phyloP scores from a whole-genome alignment of 2,113 vertebrate genomes.

The sheep (Ovis aries) region ARS-UI_Ramb_v3.0 NC_056057.1:51913501-51914000 shows the following conservation, averaged over 20 bases:
- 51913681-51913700: neutral
- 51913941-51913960: neutral
- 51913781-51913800: neutral
- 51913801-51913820: neutral
- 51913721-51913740: neutral
- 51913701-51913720: neutral
- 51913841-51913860: neutral
- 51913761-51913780: neutral
- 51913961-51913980: neutral
- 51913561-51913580: neutral
- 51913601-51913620: neutral
- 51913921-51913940: neutral
- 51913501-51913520: neutral
- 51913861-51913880: neutral
- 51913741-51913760: neutral
- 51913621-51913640: neutral
- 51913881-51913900: neutral
- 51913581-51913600: neutral
- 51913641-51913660: neutral
- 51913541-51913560: neutral
- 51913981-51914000: neutral
- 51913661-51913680: neutral
- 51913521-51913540: neutral
- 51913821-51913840: neutral
- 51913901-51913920: neutral